Percentiles rank a stretch among this genome's conserved stretches.
Evolutionary conservation across 2,888 invertebrate genomes (phyloP).

Genomic region (Nephrotoma guestfalica): DNA sequence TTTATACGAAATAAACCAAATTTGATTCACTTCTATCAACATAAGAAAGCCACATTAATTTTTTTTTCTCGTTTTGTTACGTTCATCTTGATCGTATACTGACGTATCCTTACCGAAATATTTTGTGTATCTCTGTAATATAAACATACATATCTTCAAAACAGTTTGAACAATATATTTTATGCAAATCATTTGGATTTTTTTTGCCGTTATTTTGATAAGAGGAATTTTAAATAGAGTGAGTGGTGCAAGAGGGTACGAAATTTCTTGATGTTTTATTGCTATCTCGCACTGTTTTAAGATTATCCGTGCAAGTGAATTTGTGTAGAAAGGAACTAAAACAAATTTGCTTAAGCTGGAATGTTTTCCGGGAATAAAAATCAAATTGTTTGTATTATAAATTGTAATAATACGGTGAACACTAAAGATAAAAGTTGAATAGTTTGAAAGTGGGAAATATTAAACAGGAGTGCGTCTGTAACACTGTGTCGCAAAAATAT

Average conservation of each 20-base stretch:
- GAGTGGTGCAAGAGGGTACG: not conserved
- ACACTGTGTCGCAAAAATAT: not conserved
- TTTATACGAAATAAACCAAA: not conserved
- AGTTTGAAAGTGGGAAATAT: not conserved
- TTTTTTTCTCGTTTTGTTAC: not conserved
- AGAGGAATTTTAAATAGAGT: not conserved
- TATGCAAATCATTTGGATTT: not conserved
- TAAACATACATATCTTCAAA: not conserved
- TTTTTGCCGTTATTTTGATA: not conserved
- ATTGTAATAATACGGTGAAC: too few relatives aligned
- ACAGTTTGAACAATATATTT: not conserved
- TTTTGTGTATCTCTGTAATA: not conserved
- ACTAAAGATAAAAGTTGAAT: not conserved
- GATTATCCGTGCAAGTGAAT: not conserved
- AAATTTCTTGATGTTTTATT: not conserved
- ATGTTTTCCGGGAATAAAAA: too few relatives aligned
- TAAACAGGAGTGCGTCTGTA: not conserved
- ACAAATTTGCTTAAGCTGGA: not conserved
- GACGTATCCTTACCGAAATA: not conserved
- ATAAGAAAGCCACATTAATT: not conserved
- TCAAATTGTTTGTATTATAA: too few relatives aligned
- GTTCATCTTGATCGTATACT: not conserved
- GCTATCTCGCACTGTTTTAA: not conserved
- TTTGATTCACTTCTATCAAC: not conserved
- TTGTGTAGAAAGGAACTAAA: not conserved